phyloP scores from a whole-genome alignment of 1,140 invertebrate species.

The Phenacoccus solenopsis region DNA sequence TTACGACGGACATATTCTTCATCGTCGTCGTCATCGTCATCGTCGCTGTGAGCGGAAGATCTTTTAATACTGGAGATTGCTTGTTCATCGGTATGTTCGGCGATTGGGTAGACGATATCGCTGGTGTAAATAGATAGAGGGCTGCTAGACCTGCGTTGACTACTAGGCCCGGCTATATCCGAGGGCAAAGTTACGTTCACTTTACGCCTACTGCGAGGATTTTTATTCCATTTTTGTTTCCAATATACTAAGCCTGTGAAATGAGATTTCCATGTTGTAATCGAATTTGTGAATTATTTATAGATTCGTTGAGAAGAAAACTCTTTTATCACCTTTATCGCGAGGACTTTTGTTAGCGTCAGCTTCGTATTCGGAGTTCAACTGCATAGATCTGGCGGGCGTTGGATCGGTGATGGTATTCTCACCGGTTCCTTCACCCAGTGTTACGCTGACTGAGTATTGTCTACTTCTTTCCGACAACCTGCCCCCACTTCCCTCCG shows the following conservation, averaged over 20 bases:
- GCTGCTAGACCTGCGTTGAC: conserved; percentile 15
- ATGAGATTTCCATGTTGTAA: no score
- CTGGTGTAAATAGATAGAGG: conserved; percentile 39
- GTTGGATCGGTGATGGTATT: background rate
- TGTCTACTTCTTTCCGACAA: conserved; percentile 1
- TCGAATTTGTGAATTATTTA: no score
- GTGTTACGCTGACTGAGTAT: background rate
- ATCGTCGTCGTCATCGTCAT: conserved; percentile 11
- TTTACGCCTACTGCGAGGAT: background rate
- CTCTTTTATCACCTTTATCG: background rate
- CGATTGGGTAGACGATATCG: conserved; percentile 69
- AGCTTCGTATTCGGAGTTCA: background rate
- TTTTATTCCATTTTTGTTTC: background rate
- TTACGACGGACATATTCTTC: conserved; percentile 12
- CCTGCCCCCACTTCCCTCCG: background rate
- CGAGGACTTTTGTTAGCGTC: background rate
- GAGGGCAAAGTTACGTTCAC: background rate
- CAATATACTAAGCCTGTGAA: background rate
- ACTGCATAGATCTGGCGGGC: background rate
- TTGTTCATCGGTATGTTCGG: conserved; percentile 67
- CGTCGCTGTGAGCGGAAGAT: conserved; percentile 4
- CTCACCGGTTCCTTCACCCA: background rate
- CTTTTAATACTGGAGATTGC: background rate
- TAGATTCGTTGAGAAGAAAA: background rate
- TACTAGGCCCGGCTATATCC: background rate